phyloP scores from a whole-genome alignment of 2,888 invertebrate genomes.

The Drosophila prostipennis region DNA sequence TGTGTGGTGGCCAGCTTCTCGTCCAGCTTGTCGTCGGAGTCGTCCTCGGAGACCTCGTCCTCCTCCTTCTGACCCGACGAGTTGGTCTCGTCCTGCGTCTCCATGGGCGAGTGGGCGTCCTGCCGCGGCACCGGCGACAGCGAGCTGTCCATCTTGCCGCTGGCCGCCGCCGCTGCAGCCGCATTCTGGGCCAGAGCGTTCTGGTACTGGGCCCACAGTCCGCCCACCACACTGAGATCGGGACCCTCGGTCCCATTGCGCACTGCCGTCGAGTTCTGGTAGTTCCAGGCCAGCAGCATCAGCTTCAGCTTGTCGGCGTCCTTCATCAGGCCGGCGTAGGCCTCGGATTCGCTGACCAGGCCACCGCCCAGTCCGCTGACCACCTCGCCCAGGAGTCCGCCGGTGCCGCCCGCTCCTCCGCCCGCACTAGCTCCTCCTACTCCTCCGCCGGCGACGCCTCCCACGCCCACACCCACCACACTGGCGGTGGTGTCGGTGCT shows the following conservation, averaged over 20 bases:
- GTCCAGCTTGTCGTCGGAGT: slow-evolving; percentile 95
- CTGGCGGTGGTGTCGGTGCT: slow-evolving; percentile 71
- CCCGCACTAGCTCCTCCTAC: slow-evolving; percentile 33
- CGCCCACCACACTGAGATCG: slow-evolving; percentile 87
- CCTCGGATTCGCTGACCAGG: slow-evolving; percentile 77
- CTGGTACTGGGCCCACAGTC: slow-evolving; percentile 94
- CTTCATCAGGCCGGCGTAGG: slow-evolving; percentile 86
- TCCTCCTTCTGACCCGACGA: slow-evolving; percentile 95
- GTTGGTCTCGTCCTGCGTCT: slow-evolving; percentile 92
- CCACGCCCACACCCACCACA: slow-evolving; percentile 59
- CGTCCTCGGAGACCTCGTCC: slow-evolving; percentile 92
- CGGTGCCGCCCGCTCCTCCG: slow-evolving; percentile 37
- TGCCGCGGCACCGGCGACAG: slow-evolving; percentile 84
- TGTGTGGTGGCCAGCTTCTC: slow-evolving; percentile 89
- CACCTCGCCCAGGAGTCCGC: slow-evolving; percentile 57
- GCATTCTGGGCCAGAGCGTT: slow-evolving; percentile 90
- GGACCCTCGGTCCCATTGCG: slow-evolving; percentile 86
- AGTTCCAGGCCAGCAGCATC: slow-evolving; percentile 95
- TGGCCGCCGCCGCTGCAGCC: slow-evolving; percentile 85
- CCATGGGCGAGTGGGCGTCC: slow-evolving; percentile 87
- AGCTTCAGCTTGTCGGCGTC: slow-evolving; percentile 94
- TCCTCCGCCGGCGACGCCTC: slow-evolving; percentile 51
- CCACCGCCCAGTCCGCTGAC: slow-evolving; percentile 60
- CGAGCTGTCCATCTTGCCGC: slow-evolving; percentile 82
- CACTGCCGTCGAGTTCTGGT: slow-evolving; percentile 90